These are phyloP conservation scores for Drosophila ogumai DNA, from an alignment of 1,140 invertebrate species.

Conservation along the genomic window DNA sequence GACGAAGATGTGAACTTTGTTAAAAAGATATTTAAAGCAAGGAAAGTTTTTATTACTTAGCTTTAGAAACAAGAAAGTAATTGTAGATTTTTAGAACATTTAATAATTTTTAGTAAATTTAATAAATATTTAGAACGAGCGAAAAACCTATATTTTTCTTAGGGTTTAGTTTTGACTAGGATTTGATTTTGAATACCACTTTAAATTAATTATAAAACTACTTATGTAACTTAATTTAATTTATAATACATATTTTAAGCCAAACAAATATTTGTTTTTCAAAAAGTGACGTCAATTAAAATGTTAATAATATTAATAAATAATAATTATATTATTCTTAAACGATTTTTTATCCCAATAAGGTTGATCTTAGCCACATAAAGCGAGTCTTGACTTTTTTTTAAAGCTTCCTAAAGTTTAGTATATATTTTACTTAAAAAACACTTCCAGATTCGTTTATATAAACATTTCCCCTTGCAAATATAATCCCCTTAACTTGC, in stretches of 20 bases:
- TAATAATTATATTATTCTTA: neutral
- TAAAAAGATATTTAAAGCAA: neutral
- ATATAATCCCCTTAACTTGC: conserved; percentile 3
- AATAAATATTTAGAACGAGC: too few species aligned
- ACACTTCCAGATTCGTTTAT: too few species aligned
- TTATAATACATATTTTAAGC: too few species aligned
- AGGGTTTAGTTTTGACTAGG: neutral
- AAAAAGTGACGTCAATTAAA: neutral
- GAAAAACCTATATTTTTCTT: neutral
- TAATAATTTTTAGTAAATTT: too few species aligned
- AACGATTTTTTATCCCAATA: neutral
- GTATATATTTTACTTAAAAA: neutral
- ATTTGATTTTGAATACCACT: neutral
- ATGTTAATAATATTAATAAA: neutral
- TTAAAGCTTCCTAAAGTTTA: neutral
- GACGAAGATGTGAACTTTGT: neutral
- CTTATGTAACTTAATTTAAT: too few species aligned
- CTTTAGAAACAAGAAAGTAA: neutral
- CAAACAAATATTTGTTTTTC: too few species aligned
- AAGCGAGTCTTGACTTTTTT: neutral
- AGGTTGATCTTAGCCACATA: neutral
- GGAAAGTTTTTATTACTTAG: neutral
- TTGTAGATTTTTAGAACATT: too few species aligned
- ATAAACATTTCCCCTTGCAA: neutral
- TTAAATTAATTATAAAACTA: too few species aligned